Conservation (phyloP, 2,113 vertebrate species). For the Epinephelus cyanopodus region DNA sequence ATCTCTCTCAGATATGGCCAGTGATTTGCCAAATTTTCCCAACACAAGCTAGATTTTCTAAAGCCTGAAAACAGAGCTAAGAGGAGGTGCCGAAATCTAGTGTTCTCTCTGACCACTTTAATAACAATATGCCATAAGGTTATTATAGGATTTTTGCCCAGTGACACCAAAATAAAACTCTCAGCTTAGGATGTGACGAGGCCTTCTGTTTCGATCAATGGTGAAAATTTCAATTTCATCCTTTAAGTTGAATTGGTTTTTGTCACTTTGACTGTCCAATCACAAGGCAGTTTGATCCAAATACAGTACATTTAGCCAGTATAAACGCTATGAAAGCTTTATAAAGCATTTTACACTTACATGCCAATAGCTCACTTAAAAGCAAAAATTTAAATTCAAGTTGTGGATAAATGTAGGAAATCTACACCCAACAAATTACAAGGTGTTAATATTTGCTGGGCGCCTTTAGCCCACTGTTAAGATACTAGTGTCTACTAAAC, state of each 20-base stretch:
- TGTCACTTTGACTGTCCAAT: neutral
- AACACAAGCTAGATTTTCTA: too few relatives aligned
- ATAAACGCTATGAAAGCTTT: neutral
- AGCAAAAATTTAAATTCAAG: neutral
- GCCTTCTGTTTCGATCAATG: too few relatives aligned
- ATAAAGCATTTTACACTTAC: neutral
- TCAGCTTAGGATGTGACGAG: too few relatives aligned
- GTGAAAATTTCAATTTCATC: neutral
- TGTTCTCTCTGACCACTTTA: too few relatives aligned
- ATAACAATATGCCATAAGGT: too few relatives aligned
- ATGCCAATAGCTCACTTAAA: neutral
- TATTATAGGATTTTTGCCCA: too few relatives aligned
- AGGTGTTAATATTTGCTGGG: neutral
- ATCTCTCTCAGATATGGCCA: too few relatives aligned
- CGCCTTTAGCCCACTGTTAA: conserved; percentile 7
- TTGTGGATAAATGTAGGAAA: neutral
- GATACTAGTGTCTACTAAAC: conserved; percentile 33
- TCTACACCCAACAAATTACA: neutral
- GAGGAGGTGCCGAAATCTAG: too few relatives aligned
- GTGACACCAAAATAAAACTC: too few relatives aligned
- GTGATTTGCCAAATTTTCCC: too few relatives aligned
- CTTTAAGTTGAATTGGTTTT: neutral
- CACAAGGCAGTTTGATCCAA: neutral
- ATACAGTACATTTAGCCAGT: neutral
- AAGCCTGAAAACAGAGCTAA: too few relatives aligned